phyloP scores from a whole-genome alignment of 2,797 vertebrate species.

The Lepilemur ruficaudatus region DNA sequence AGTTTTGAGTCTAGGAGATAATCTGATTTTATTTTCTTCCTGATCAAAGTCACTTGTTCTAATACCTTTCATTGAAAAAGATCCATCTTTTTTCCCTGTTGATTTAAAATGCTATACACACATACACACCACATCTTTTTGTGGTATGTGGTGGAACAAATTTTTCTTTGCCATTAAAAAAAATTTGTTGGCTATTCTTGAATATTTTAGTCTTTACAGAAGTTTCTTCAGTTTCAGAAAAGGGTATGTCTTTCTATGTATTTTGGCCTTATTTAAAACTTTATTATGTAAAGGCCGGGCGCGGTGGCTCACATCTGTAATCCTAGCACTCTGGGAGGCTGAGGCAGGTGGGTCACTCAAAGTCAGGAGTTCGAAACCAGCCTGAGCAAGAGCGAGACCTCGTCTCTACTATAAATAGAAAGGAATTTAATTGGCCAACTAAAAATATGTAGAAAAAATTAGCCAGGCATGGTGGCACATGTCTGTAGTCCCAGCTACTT shows the following conservation, averaged over 20 bases:
- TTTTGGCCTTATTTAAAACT: constrained; percentile 20
- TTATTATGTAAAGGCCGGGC: neutral
- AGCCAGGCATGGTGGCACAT: no score
- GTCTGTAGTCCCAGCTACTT: no score
- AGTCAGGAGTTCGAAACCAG: no score
- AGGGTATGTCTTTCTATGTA: neutral
- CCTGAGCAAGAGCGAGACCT: no score
- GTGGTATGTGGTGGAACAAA: neutral
- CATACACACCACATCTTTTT: neutral
- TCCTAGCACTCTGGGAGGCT: no score
- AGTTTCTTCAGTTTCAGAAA: neutral
- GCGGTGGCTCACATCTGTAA: no score
- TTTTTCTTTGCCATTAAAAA: neutral
- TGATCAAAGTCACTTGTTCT: neutral
- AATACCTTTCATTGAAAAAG: neutral
- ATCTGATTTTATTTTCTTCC: constrained; percentile 18
- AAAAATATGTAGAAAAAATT: no score
- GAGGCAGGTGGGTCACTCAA: no score
- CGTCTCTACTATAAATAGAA: no score
- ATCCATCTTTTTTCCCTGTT: neutral
- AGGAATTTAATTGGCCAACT: no score
- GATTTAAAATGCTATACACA: neutral
- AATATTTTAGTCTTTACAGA: constrained; percentile 1
- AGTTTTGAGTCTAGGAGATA: neutral
- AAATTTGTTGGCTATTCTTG: neutral